Evolutionary conservation across 2,113 vertebrate genomes (phyloP).

Genomic region (Pomatorhinus ruficollis): DNA sequence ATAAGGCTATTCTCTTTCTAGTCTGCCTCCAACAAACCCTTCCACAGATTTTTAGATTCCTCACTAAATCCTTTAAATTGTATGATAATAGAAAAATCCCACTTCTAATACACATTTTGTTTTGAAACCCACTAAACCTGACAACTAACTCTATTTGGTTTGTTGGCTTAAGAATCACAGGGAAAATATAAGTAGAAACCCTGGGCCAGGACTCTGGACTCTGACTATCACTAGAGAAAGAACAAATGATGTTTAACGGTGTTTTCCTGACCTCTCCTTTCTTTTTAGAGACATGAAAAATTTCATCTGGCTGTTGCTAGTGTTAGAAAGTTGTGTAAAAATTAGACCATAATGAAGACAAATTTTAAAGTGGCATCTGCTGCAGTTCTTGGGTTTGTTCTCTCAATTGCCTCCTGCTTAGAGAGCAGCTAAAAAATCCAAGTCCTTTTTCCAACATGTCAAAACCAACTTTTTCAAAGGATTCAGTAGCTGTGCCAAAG

Average conservation of each 20-base stretch:
- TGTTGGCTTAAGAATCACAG: background rate
- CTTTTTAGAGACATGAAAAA: conserved; percentile 8
- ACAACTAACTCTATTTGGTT: background rate
- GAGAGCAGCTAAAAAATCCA: conserved; percentile 7
- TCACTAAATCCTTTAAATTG: background rate
- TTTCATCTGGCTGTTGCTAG: background rate
- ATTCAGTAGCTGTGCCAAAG: conserved; percentile 26
- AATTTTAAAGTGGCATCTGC: background rate
- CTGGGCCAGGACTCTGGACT: background rate
- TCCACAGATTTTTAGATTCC: background rate
- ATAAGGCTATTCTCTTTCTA: background rate
- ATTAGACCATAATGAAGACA: conserved; percentile 11
- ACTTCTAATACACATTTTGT: background rate
- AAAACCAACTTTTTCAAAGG: conserved; percentile 38
- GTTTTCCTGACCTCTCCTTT: background rate
- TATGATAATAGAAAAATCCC: background rate
- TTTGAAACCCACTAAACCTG: background rate
- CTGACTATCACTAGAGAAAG: background rate
- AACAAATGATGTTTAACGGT: background rate
- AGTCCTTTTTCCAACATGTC: conserved; percentile 14
- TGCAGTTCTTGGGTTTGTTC: background rate
- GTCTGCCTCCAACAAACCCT: background rate
- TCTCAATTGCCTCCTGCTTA: background rate
- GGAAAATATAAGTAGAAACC: background rate
- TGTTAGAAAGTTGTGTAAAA: background rate